Evolutionary conservation across 2,888 invertebrate species (phyloP), one percentile per base, ranked within the genome.

Genomic region (Drosophila kambysellisi): DNA sequence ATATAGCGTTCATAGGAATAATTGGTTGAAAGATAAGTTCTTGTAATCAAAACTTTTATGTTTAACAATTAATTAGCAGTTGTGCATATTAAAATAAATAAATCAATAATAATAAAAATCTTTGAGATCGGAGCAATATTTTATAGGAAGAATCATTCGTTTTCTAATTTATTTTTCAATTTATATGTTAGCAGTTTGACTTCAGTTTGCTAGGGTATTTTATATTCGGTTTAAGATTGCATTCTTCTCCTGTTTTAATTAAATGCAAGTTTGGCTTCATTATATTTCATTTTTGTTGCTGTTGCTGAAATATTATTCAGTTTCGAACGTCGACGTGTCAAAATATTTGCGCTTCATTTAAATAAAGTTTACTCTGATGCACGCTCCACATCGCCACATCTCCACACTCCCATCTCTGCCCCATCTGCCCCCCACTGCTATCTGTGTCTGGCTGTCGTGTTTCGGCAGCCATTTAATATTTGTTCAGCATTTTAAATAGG

Each of bases 321-420:
- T 66, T 79, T 79, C 30, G 9, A 35, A 30, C 58, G 75, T 53
- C 56, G 57, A 54, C 68, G 80, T 88, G 85, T 85, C 83, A 89
- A 89, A 88, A 88, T 88, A 88, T 88, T 88, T 88, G 74, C 88
- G 70, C 79, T 89, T 87, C 56, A 90, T 90, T 90, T 88, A 85
- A 90, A 89, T 91, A 88, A 88, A 88, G 76, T 91, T 89, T 89
- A 84, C 82, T 76, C 84, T 79, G 80, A 70, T 69, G 77, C 64
- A 52, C 33, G 66, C n/a, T 1, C 1, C 37, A 61, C 52, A 25
- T 30, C 48, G 2, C 0, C 25, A 8, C 20, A 30, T 3, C 4
- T 11, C 1, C 32, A 4, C 32, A 4, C 9, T 11, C 9, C 30
- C 20, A 25, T 12, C 32, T 33, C n/a, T 20, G 4, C 48, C 32